Percentiles rank a stretch among this genome's conserved stretches.
Evolutionary conservation across 2,888 invertebrate genomes (phyloP).

Genomic region (Adineta ricciae): DNA sequence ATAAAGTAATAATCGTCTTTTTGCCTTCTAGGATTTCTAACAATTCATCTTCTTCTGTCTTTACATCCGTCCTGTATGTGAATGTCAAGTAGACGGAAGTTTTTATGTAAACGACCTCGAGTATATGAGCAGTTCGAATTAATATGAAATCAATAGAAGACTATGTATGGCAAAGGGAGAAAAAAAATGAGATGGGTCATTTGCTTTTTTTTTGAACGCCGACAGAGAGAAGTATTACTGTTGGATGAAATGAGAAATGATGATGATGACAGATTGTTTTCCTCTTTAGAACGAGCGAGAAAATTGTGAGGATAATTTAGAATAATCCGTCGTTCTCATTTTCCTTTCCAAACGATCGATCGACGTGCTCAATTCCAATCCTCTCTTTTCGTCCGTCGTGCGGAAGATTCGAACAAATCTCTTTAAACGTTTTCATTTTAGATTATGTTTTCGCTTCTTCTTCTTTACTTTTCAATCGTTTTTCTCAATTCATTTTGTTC

Average conservation of each 20-base stretch:
- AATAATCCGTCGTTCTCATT: neutral
- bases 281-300: neutral
- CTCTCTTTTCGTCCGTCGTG: neutral
- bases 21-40: neutral
- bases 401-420: neutral
- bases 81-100: conserved; percentile 5
- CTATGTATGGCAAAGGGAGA: too few species aligned
- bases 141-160: neutral
- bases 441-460: neutral
- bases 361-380: neutral
- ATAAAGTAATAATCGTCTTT: neutral
- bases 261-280: conserved; percentile 12
- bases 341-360: neutral
- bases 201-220: neutral
- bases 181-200: neutral
- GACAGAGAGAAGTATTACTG: neutral
- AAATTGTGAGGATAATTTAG: neutral
- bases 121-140: neutral
- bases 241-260: neutral
- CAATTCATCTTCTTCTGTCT: conserved; percentile 2
- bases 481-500: neutral
- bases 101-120: conserved; percentile 9
- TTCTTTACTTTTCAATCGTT: neutral
- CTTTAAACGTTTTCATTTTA: neutral
- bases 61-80: neutral